Percentiles rank a stretch among this genome's conserved stretches.
Evolutionary conservation across 1,140 invertebrate species (phyloP).

Genomic region (Lethrus apterus): DNA sequence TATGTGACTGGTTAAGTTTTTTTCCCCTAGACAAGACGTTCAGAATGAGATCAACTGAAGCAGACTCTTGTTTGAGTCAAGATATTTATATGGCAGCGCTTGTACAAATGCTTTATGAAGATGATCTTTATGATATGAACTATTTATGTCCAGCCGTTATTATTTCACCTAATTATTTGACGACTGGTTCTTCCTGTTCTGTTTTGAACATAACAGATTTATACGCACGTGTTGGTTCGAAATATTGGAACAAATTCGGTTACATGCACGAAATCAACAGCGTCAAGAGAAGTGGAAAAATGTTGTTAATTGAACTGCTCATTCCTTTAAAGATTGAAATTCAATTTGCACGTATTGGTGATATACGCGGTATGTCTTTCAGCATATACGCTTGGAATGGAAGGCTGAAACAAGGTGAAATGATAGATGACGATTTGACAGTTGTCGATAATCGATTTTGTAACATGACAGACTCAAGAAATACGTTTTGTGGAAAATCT

Average conservation of each 20-base stretch:
- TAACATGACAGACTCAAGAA: too few relatives aligned
- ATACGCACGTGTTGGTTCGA: background rate
- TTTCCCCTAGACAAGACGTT: too few relatives aligned
- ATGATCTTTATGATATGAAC: too few relatives aligned
- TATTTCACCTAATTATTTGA: background rate
- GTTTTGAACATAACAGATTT: background rate
- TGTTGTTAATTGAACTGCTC: background rate
- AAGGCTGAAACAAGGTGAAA: background rate
- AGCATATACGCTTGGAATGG: background rate
- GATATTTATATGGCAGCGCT: too few relatives aligned
- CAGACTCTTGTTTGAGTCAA: too few relatives aligned
- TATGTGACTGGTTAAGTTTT: too few relatives aligned
- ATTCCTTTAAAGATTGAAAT: background rate
- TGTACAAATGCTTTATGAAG: too few relatives aligned
- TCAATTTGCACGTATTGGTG: background rate
- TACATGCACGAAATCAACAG: background rate
- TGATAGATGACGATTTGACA: background rate
- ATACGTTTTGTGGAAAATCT: too few relatives aligned
- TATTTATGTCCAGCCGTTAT: background rate
- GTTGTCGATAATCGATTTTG: background rate
- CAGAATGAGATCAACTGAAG: too few relatives aligned
- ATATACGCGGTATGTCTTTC: background rate
- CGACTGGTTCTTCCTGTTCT: background rate
- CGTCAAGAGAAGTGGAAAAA: background rate
- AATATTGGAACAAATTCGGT: background rate